Evolutionary conservation across 1,140 invertebrate genomes (phyloP).

Genomic region (Zeugodacus cucurbitae): DNA sequence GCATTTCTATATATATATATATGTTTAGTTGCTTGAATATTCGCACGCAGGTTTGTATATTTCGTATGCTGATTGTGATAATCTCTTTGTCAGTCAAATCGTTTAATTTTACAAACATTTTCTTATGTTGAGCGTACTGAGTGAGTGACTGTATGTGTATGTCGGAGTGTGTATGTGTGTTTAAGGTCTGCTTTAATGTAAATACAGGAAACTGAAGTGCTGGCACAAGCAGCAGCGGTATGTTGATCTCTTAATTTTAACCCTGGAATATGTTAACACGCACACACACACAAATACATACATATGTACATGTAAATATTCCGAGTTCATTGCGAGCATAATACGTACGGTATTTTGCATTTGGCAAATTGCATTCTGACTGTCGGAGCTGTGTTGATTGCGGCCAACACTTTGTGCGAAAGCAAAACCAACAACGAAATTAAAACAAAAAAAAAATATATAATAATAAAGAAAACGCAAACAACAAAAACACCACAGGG

Average conservation of each 20-base stretch:
- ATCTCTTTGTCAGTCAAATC: slow-evolving; percentile 60
- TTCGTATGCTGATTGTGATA: not conserved
- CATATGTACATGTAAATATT: not conserved
- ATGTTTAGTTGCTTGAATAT: not conserved
- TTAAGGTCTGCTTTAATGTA: too few relatives aligned
- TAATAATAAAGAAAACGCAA: not conserved
- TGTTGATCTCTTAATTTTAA: not conserved
- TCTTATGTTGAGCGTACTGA: slow-evolving; percentile 51
- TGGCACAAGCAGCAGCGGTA: not conserved
- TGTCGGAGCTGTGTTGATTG: not conserved
- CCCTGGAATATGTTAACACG: not conserved
- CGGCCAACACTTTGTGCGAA: not conserved
- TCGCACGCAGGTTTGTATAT: not conserved
- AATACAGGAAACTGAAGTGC: not conserved
- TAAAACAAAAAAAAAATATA: not conserved
- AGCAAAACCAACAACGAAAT: too few relatives aligned
- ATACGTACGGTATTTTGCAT: not conserved
- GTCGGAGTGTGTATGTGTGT: too few relatives aligned
- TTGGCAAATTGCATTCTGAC: slow-evolving; percentile 11
- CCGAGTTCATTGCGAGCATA: not conserved
- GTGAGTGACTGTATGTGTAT: not conserved
- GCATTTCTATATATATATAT: not conserved
- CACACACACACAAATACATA: not conserved
- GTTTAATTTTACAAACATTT: slow-evolving; percentile 58
- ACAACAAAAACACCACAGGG: not conserved